Percentiles rank a stretch among this genome's conserved stretches.
phyloP scores from a whole-genome alignment of 2,888 invertebrate genomes.

The Cerastis leucographa region DNA sequence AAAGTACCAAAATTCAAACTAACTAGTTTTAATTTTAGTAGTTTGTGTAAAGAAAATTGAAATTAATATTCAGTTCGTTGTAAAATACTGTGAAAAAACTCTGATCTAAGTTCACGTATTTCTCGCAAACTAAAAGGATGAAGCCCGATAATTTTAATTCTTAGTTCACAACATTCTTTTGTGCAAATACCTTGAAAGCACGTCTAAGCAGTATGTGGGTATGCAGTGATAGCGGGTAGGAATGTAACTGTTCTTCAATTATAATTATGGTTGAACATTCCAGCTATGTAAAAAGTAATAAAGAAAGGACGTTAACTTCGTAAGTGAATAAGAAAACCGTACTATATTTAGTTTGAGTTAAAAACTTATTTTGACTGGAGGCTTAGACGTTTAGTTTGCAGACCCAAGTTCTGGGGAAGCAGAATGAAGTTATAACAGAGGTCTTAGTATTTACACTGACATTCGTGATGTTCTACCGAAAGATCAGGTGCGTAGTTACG shows the following conservation, averaged over 20 bases:
- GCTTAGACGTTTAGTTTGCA: background rate
- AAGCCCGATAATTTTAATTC: constrained; percentile 60
- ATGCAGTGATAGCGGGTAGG: constrained; percentile 70
- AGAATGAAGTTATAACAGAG: background rate
- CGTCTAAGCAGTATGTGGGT: constrained; percentile 62
- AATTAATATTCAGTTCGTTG: background rate
- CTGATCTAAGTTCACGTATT: constrained; percentile 6
- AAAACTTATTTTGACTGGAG: background rate
- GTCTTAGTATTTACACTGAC: too few relatives aligned
- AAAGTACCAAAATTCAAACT: too few relatives aligned
- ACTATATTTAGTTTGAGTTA: constrained; percentile 1
- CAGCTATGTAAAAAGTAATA: constrained; percentile 27
- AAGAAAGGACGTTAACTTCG: constrained; percentile 33
- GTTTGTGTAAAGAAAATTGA: background rate
- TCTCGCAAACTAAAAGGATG: constrained; percentile 47
- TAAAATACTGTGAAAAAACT: background rate
- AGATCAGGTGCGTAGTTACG: too few relatives aligned
- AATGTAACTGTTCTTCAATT: constrained; percentile 65
- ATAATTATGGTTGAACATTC: constrained; percentile 53
- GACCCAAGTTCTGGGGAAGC: background rate
- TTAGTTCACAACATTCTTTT: constrained; percentile 63
- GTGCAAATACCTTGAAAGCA: constrained; percentile 63
- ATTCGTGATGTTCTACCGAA: too few relatives aligned
- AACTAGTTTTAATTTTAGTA: background rate
- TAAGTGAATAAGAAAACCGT: background rate